A percentile compares a stretch with the other conserved stretches of the same genome.
Conservation (phyloP, 2,113 vertebrate species). For the Rhombomys opimus region DNA sequence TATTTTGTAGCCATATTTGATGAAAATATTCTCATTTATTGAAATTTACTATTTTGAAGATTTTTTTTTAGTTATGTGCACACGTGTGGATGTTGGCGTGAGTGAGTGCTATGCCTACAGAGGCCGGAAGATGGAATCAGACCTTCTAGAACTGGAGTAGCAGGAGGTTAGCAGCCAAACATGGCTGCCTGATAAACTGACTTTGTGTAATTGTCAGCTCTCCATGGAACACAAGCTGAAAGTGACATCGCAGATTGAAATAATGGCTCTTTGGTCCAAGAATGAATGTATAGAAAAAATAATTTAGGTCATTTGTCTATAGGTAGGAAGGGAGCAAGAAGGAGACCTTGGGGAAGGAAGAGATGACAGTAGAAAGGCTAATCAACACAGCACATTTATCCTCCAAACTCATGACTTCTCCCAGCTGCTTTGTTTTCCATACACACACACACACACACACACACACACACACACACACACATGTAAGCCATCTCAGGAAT, state of each 20-base stretch:
- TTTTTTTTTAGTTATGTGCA: neutral
- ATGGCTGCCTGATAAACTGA: neutral
- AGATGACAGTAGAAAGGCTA: neutral
- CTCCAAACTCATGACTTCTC: too few species aligned
- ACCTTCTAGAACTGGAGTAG: neutral
- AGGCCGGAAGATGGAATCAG: too few species aligned
- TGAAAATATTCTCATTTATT: constrained; percentile 30
- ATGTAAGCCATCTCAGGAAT: neutral
- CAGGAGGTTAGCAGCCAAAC: neutral
- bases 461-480: too few species aligned
- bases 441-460: too few species aligned
- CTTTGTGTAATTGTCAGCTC: neutral
- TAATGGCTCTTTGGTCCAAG: neutral
- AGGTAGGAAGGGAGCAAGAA: neutral
- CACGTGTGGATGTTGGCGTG: neutral
- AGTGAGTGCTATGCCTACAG: neutral
- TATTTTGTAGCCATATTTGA: neutral
- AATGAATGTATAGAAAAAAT: neutral
- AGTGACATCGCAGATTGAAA: neutral
- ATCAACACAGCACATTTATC: too few species aligned
- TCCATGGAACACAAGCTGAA: neutral
- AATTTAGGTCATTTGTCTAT: neutral
- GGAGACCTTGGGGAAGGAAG: fast-evolving
- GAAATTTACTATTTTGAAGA: neutral
- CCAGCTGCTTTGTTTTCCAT: neutral